Evolutionary conservation across 2,113 vertebrate genomes (phyloP), one percentile per base, ranked within the genome.

Genomic region (Vimba vimba): DNA sequence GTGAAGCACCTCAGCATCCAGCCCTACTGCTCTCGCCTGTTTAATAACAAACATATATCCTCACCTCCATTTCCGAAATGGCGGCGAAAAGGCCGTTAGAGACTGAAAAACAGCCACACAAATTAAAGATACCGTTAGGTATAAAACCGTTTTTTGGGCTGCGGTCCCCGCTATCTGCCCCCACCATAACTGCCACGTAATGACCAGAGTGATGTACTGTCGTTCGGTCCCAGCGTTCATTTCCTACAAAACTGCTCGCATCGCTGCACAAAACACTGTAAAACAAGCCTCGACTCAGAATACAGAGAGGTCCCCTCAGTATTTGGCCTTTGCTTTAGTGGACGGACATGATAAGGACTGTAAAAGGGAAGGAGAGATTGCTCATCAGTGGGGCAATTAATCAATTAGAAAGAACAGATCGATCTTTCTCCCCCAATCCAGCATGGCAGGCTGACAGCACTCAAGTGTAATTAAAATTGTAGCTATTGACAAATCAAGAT

Each of bases 381-480:
- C 89, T 86, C 87, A 90, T 91, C 83, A 93, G 92, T 86, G 47
- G 66, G 71, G 90, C 91, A 94, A 94, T 94, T 94, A 94, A 94
- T 95, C 93, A 94, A 94, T 95, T 95, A 94, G 91, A 87, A 59
- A 73, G 17, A 87, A 86, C 11, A 68, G 43, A 83, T 74, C 39
- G 90, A 93, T 95, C 93, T 69, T 94, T 94, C 91, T 69, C 75
- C 87, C 86, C 89, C 86, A 60, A 84, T 90, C 86, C 90, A 85
- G 90, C 89, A 86, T 90, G 93, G 91, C 91, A 86, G 92, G 86
- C 88, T 92, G 93, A 94, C 93, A 94, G 93, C 91, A 93, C 93
- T 93, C 93, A 94, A 92, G 93, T 95, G 95, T 94, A 95, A 95
- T 95, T 95, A 94, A 94, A 95, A 94, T 91, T 93, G 93, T 92